These are phyloP conservation scores for Rousettus leschenaultii DNA, from an alignment of 2,113 vertebrate species.

Conservation along the genomic window DNA sequence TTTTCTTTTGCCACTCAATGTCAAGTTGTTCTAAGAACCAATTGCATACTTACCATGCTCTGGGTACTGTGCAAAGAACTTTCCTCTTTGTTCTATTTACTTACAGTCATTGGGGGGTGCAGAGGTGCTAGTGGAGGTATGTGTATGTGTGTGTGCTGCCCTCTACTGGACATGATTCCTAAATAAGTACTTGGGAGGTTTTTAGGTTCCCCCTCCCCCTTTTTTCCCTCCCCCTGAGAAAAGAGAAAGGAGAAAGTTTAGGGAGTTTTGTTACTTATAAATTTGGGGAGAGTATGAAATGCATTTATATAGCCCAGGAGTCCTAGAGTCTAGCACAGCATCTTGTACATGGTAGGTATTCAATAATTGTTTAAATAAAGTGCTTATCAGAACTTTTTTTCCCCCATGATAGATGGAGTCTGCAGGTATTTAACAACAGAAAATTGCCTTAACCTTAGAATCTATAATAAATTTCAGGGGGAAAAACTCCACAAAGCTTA, in stretches of 20 bases:
- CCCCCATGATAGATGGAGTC: not conserved
- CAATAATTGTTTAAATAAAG: not conserved
- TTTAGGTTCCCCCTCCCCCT: not conserved
- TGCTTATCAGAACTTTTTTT: not conserved
- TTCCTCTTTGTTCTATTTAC: not conserved
- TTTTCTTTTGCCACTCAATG: not conserved
- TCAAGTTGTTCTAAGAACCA: not conserved
- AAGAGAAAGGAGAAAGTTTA: not conserved
- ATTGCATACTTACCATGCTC: not conserved
- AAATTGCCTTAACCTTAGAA: not conserved
- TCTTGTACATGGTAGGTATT: not conserved
- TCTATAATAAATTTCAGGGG: not conserved
- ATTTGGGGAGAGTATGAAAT: not conserved
- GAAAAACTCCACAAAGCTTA: not conserved
- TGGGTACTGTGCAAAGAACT: not conserved
- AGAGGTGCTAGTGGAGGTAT: not conserved
- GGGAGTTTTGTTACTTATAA: not conserved
- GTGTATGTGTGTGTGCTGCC: conserved; percentile 32
- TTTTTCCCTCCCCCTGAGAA: not conserved
- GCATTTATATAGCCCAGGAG: not conserved
- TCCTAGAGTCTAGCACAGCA: not conserved
- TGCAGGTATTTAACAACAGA: not conserved
- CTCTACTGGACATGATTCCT: conserved; percentile 50
- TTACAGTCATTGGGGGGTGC: not conserved
- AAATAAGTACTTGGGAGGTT: not conserved